Base-by-base conservation (phyloP, 92 coral and sea anemone genomes). In the Paramuricea clavata region DNA sequence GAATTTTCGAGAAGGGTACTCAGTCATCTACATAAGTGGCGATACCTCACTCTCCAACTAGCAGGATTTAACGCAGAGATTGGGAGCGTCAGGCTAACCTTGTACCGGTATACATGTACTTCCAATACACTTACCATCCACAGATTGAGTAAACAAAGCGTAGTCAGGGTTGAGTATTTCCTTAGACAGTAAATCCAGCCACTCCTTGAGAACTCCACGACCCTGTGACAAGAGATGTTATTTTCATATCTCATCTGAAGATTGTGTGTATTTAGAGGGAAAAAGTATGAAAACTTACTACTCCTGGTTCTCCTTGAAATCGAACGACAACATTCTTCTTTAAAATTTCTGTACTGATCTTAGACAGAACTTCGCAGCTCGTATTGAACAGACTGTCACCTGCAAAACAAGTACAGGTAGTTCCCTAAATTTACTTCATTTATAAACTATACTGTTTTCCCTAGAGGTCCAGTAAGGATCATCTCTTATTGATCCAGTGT, bases 161-260 rank as follows among this genome's bases (percentile, higher is more conserved):
- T 54, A 88, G 35, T 88, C 91, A 25, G 91, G 91, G 36, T 88
- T 88, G 12, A 88, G 74, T 54, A 88, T 88, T 83, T 88, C 91
- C 68, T 76, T 88, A 25, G 91, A 77, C 31, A 88, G 74, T 13
- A 88, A 52, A 27, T 88, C 91, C 16, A 88, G 43, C 91, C 91
- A 88, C 74, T 88, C 91, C 9, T 86, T 85, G 23, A 88, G 70
- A 12, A 88, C 86, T 15, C 91, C 91, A 22, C 91, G 76, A 17
- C 91, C 91, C 91, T 88, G 34, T 69, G 60, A 32, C 31, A 11
- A 28, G 42, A 65, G 12, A 22, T 21, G 30, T 11, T 0, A 5
- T 22, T 65, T 41, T 33, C 5, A 17, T 69, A 1, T 33, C 23
- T 12, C 19, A 28, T 22, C 11, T 28, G 11, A 19, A 47, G 19